These are phyloP conservation scores for Neolamprologus hecqui DNA, from an alignment of 2,113 vertebrate species.

Conservation along the genomic window DNA sequence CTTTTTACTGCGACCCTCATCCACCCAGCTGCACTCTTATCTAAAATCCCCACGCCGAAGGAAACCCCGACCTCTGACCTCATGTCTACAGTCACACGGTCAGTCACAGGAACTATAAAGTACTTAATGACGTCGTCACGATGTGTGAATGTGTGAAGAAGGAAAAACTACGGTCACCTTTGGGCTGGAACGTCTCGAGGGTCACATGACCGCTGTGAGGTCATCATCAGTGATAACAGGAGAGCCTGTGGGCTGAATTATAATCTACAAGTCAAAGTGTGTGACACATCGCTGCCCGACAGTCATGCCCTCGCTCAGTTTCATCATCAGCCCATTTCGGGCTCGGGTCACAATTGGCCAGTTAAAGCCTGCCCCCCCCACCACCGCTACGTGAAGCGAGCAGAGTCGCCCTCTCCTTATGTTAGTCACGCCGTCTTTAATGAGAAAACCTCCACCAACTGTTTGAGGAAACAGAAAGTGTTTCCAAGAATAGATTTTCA, in stretches of 20 bases:
- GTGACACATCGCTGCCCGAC: neutral
- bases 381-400: accelerated
- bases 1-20: neutral
- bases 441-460: neutral
- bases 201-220: neutral
- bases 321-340: accelerated
- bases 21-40: neutral
- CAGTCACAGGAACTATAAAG: neutral
- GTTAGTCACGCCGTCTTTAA: accelerated
- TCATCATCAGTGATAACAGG: neutral
- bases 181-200: neutral
- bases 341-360: accelerated
- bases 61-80: neutral
- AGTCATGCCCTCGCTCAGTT: neutral
- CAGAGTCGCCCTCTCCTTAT: neutral
- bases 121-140: accelerated
- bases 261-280: neutral
- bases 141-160: neutral
- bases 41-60: neutral
- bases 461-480: neutral
- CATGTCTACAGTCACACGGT: neutral
- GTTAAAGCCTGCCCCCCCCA: neutral
- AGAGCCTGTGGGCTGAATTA: accelerated
- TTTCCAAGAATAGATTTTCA: neutral
- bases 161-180: neutral